Percentiles rank a stretch among this genome's conserved stretches.
These are phyloP conservation scores for Araneus ventricosus DNA, from an alignment of 1,140 invertebrate species.

Conservation along the genomic window DNA sequence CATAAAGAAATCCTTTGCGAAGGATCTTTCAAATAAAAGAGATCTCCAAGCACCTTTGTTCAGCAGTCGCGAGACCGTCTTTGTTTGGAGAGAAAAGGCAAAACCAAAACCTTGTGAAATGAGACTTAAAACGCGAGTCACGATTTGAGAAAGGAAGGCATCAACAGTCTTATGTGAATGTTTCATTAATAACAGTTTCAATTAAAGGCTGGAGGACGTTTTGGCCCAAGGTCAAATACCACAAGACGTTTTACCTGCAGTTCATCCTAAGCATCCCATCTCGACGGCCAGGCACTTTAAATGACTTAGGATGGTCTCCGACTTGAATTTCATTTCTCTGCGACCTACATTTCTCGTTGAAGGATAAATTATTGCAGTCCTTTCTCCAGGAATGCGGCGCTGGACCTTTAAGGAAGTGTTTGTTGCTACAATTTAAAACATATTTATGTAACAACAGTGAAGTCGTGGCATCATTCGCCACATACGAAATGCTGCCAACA, in stretches of 20 bases:
- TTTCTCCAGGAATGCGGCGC: background rate
- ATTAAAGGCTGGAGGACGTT: background rate
- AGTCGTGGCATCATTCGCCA: no score
- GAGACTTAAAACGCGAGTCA: background rate
- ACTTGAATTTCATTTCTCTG: conserved; percentile 25
- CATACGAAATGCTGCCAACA: no score
- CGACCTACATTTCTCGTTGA: background rate
- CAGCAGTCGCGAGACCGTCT: background rate
- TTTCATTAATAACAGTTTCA: conserved; percentile 47
- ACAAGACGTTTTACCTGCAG: background rate
- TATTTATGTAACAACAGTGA: background rate
- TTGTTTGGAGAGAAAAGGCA: background rate
- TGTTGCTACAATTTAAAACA: conserved; percentile 2
- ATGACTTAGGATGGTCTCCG: background rate
- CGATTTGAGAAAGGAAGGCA: background rate
- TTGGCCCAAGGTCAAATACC: conserved; percentile 38
- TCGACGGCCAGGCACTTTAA: background rate
- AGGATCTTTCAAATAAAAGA: background rate
- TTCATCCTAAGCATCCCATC: background rate
- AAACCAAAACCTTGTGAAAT: conserved; percentile 5
- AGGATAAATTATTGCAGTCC: background rate
- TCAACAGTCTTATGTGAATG: background rate
- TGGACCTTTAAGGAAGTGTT: background rate
- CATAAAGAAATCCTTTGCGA: background rate
- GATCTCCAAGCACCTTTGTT: background rate